A percentile compares a stretch with the other conserved stretches of the same genome.
Evolutionary conservation across 2,113 vertebrate species (phyloP).

Genomic region (Sardina pilchardus): DNA sequence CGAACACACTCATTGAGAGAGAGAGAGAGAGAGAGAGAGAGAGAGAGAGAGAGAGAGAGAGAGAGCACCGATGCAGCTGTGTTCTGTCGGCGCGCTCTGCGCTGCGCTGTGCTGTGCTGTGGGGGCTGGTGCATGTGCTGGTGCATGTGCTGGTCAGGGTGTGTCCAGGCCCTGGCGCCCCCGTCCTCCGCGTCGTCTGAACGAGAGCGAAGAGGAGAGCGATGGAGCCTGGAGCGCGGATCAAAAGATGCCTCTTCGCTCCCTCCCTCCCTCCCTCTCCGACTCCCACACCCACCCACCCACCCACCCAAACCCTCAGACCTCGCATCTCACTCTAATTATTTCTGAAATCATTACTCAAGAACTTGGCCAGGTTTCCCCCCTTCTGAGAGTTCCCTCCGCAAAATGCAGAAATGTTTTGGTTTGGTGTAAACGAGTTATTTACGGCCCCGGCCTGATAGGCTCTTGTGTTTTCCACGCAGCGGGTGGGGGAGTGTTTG

Average conservation of each 20-base stretch:
- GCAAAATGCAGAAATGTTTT: not conserved
- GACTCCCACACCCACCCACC: not conserved
- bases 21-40: not conserved
- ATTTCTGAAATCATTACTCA: slow-evolving; percentile 15
- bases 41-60: not conserved
- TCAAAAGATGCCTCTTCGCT: not conserved
- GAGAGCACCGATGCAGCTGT: not conserved
- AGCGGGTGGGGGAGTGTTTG: not conserved
- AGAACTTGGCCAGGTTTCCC: not conserved
- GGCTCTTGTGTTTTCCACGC: not conserved
- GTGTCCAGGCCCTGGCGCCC: not conserved
- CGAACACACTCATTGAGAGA: not conserved
- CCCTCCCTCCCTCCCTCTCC: not conserved
- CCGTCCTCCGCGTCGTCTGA: not conserved
- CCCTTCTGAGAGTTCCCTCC: not conserved
- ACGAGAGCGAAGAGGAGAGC: not conserved
- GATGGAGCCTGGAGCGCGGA: not conserved
- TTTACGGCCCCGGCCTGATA: not conserved
- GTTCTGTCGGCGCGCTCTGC: not conserved
- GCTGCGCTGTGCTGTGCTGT: not conserved
- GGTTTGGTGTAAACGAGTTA: not conserved
- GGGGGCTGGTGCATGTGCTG: no score
- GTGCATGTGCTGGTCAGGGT: not conserved
- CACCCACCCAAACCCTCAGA: not conserved
- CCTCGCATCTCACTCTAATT: not conserved